These are phyloP conservation scores for Neofelis nebulosa DNA, from an alignment of 2,113 vertebrate species.

Conservation along the genomic window DNA sequence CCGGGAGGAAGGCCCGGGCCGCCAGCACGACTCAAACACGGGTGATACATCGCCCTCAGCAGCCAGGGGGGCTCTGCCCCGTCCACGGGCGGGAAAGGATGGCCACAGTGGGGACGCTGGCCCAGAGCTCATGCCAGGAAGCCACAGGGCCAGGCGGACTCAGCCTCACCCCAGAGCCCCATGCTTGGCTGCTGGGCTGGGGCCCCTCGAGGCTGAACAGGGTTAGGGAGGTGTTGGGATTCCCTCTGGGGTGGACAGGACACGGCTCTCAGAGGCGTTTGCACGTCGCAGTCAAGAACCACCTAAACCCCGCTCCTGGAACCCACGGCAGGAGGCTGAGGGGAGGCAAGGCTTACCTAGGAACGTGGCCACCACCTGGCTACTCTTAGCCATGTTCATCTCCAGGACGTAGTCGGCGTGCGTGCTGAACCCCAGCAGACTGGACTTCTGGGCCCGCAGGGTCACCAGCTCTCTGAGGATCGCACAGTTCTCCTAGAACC, in stretches of 20 bases:
- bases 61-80: not conserved
- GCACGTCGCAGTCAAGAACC: accelerated
- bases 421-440: constrained; percentile 91
- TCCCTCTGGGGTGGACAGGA: not conserved
- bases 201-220: not conserved
- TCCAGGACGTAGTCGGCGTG: constrained; percentile 97
- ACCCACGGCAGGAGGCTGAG: accelerated
- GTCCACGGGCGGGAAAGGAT: not conserved
- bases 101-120: not conserved
- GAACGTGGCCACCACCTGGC: constrained; percentile 90
- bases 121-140: not conserved
- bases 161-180: not conserved
- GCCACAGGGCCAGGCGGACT: not conserved
- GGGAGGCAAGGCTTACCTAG: constrained; percentile 85
- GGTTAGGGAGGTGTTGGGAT: accelerated
- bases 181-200: not conserved
- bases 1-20: not conserved
- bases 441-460: constrained; percentile 91
- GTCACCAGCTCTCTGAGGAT: constrained; percentile 96
- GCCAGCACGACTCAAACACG: not conserved
- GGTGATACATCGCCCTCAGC: not conserved
- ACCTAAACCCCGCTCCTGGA: accelerated
- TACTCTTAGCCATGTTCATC: constrained; percentile 98
- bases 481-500: constrained; percentile 90
- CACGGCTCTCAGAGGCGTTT: not conserved